phyloP scores from a whole-genome alignment of 2,113 vertebrate species.

The Pelecanoides urinatrix region DNA sequence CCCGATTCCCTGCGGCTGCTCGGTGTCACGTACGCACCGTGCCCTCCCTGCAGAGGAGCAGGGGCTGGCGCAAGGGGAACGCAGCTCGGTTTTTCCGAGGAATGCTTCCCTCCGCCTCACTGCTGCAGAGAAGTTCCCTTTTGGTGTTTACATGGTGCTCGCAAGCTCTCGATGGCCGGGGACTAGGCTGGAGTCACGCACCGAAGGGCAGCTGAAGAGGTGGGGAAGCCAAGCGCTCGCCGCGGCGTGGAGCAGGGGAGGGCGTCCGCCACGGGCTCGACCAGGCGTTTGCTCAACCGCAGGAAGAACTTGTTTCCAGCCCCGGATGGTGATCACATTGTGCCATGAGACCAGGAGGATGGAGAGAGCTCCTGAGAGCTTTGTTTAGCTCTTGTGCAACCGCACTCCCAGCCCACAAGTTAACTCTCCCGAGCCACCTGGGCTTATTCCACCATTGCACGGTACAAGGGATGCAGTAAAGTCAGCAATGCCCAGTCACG shows the following conservation, averaged over 20 bases:
- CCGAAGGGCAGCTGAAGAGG: rapidly evolving
- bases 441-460: background rate
- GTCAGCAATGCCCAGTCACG: background rate
- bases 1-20: background rate
- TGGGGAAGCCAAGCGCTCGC: background rate
- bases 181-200: background rate
- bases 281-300: background rate
- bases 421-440: background rate
- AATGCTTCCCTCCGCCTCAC: background rate
- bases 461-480: background rate
- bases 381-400: background rate
- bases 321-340: background rate
- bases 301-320: background rate
- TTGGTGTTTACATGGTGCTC: background rate
- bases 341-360: background rate
- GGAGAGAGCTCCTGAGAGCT: background rate
- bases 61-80: rapidly evolving
- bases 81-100: background rate
- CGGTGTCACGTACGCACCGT: background rate
- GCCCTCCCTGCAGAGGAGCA: background rate
- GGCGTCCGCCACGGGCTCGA: rapidly evolving
- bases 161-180: rapidly evolving
- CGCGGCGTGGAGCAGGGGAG: rapidly evolving
- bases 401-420: background rate
- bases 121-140: background rate